Evolutionary conservation across 2,113 vertebrate genomes (phyloP).

Genomic region (Litocranius walleri): DNA sequence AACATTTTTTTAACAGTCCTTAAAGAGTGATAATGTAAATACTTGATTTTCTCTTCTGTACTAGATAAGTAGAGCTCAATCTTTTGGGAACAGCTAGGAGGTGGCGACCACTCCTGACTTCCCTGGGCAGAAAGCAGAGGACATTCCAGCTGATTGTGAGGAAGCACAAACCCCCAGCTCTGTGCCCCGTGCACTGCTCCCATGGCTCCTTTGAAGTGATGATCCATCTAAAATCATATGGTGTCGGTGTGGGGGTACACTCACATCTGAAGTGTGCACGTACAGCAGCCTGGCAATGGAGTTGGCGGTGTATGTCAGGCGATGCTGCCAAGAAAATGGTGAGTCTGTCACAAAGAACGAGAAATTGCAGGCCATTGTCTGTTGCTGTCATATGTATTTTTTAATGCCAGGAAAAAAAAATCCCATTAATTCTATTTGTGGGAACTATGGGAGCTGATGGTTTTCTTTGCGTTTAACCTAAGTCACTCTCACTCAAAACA

Average conservation of each 20-base stretch:
- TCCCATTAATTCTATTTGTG: neutral
- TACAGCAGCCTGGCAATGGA: neutral
- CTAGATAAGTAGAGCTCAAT: neutral
- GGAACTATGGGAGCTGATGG: neutral
- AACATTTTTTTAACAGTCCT: neutral
- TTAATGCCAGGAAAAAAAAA: neutral
- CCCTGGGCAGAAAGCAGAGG: rapidly evolving
- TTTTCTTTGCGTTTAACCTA: neutral
- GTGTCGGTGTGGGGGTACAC: neutral
- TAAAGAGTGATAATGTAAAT: neutral
- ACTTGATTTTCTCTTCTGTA: neutral
- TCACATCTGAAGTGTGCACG: neutral
- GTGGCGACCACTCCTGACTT: neutral
- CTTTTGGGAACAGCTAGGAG: neutral
- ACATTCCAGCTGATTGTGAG: neutral
- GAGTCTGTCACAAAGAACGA: neutral
- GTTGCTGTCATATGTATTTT: neutral
- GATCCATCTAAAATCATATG: neutral
- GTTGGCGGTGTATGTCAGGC: rapidly evolving
- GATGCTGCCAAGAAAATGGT: neutral
- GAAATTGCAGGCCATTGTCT: neutral
- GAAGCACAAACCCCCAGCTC: neutral
- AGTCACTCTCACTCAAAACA: neutral
- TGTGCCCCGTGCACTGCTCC: neutral
- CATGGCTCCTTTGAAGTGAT: neutral